Percentiles rank a stretch among this genome's conserved stretches.
Evolutionary conservation across 2,797 vertebrate genomes (phyloP).

Genomic region (Sternarchorhynchus goeldii): DNA sequence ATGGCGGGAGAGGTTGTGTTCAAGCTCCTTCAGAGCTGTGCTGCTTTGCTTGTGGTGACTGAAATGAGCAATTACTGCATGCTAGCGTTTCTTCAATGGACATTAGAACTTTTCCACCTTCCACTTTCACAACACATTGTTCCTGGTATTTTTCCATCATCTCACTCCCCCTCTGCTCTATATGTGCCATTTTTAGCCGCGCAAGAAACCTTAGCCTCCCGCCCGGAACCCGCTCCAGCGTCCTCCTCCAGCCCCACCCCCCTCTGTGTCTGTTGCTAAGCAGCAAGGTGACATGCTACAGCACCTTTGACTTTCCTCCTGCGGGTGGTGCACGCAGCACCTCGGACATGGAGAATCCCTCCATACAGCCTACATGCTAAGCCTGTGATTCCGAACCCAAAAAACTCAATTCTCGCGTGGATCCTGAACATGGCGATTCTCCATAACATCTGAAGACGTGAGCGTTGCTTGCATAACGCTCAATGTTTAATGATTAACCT

Average conservation of each 20-base stretch:
- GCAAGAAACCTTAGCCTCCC: slow-evolving; percentile 12
- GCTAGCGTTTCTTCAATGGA: not conserved
- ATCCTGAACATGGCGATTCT: no score
- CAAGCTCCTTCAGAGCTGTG: not conserved
- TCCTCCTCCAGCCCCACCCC: not conserved
- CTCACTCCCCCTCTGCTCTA: not conserved
- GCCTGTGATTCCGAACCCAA: no score
- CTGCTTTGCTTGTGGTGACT: not conserved
- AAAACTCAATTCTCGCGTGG: no score
- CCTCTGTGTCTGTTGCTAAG: slow-evolving; percentile 20
- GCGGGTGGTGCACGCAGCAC: not conserved
- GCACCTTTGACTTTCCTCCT: slow-evolving; percentile 8
- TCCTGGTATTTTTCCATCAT: not conserved
- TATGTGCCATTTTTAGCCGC: slow-evolving; percentile 20
- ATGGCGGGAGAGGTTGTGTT: not conserved
- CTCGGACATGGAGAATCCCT: not conserved
- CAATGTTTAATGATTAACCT: no score
- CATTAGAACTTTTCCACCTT: not conserved
- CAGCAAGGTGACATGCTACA: not conserved
- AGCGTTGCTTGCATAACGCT: no score
- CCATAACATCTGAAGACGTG: no score
- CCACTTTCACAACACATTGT: not conserved
- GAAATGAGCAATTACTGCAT: not conserved
- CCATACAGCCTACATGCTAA: not conserved
- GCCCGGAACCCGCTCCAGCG: not conserved